Conservation (phyloP, 2,797 vertebrate genomes). For the Spinus pinus region DNA sequence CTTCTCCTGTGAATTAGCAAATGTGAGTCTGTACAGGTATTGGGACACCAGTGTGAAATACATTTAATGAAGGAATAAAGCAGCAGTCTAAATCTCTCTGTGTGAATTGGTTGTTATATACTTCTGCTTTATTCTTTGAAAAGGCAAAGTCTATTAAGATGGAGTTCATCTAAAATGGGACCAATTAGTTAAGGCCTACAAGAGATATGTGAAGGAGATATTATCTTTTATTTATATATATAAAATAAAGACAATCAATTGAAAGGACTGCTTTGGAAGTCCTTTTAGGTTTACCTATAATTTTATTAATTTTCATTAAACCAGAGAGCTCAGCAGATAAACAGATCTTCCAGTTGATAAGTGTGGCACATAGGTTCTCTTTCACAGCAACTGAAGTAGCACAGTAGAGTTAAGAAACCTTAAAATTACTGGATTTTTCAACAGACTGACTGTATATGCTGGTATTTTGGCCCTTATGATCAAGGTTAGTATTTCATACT, state of each 20-base stretch:
- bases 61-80: not conserved
- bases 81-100: not conserved
- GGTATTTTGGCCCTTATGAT: not conserved
- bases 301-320: not conserved
- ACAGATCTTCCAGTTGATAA: not conserved
- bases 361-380: not conserved
- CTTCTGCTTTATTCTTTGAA: not conserved
- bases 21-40: not conserved
- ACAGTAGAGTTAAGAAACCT: not conserved
- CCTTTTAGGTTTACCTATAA: not conserved
- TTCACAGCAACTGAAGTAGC: not conserved
- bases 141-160: not conserved
- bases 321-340: not conserved
- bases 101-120: not conserved
- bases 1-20: not conserved
- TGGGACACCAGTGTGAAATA: not conserved
- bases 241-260: not conserved
- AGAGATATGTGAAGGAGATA: not conserved
- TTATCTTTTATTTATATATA: not conserved
- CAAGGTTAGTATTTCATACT: not conserved
- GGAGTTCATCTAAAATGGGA: not conserved
- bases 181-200: not conserved
- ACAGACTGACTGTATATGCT: not conserved
- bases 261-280: not conserved
- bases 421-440: not conserved